These are phyloP conservation scores for Pollenia labialis DNA, from an alignment of 2,888 invertebrate species.

Conservation along the genomic window DNA sequence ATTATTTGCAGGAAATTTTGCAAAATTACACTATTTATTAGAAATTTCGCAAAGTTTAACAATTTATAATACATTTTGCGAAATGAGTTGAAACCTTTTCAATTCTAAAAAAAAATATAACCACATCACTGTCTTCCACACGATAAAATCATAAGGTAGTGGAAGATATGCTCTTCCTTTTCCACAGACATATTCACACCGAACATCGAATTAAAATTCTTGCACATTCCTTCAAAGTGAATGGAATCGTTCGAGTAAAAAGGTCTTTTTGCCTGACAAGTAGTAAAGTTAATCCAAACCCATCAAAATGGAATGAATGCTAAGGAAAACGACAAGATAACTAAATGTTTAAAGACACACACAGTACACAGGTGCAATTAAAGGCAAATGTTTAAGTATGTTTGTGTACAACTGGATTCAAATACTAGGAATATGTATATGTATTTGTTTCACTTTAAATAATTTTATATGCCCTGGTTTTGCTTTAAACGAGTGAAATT, in stretches of 20 bases:
- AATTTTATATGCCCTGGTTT: conserved; percentile 20
- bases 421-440: neutral
- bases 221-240: conserved; percentile 44
- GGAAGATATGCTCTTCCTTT: neutral
- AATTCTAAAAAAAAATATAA: neutral
- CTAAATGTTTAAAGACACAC: conserved; percentile 31
- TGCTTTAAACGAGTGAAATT: conserved; percentile 32
- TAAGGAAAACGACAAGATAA: conserved; percentile 49
- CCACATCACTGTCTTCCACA: conserved; percentile 13
- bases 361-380: conserved; percentile 57
- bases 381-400: conserved; percentile 11
- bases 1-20: too few relatives aligned
- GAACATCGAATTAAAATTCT: conserved; percentile 50
- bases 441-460: conserved; percentile 2
- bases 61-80: too few relatives aligned
- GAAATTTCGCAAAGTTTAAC: too few relatives aligned
- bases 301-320: conserved; percentile 76
- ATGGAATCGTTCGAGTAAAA: conserved; percentile 60
- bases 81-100: too few relatives aligned
- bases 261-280: conserved; percentile 80
- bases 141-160: conserved; percentile 24
- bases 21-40: too few relatives aligned
- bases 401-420: neutral
- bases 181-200: neutral
- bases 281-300: conserved; percentile 80